Percentiles rank a stretch among this genome's conserved stretches.
phyloP scores from a whole-genome alignment of 2,888 invertebrate genomes.

The Andrena dorsata region DNA sequence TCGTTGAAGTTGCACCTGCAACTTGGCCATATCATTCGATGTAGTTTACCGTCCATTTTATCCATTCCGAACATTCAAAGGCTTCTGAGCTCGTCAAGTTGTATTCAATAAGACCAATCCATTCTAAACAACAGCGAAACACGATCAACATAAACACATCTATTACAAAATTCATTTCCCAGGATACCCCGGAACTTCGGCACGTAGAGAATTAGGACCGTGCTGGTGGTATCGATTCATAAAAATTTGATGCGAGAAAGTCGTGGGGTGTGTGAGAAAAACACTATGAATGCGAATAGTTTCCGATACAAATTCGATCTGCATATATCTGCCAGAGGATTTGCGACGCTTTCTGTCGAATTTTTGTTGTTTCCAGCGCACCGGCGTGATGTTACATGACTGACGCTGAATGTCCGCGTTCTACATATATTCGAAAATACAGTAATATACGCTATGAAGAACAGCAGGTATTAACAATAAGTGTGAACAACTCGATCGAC shows the following conservation, averaged over 20 bases:
- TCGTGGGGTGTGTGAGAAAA: conserved; percentile 32
- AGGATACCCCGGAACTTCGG: conserved; percentile 16
- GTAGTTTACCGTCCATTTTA: too few relatives aligned
- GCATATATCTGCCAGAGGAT: conserved; percentile 58
- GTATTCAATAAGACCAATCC: too few relatives aligned
- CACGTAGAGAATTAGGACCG: conserved; percentile 46
- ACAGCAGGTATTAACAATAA: neutral
- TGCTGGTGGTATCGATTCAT: conserved; percentile 33
- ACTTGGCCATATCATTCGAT: too few relatives aligned
- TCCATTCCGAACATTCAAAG: too few relatives aligned
- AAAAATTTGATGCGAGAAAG: conserved; percentile 47
- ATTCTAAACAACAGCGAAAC: too few relatives aligned
- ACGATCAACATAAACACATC: too few relatives aligned
- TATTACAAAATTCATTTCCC: conserved; percentile 17
- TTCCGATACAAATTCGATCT: conserved; percentile 58
- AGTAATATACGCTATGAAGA: too few relatives aligned
- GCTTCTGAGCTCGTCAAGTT: too few relatives aligned
- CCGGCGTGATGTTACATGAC: neutral
- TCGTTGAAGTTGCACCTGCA: too few relatives aligned
- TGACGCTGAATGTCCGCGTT: too few relatives aligned
- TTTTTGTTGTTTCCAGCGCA: conserved; percentile 36
- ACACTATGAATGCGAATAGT: conserved; percentile 46
- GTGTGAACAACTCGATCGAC: neutral
- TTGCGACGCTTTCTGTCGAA: conserved; percentile 33
- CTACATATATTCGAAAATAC: too few relatives aligned